Conservation (phyloP, 2,113 vertebrate species). For the Gambusia affinis region DNA sequence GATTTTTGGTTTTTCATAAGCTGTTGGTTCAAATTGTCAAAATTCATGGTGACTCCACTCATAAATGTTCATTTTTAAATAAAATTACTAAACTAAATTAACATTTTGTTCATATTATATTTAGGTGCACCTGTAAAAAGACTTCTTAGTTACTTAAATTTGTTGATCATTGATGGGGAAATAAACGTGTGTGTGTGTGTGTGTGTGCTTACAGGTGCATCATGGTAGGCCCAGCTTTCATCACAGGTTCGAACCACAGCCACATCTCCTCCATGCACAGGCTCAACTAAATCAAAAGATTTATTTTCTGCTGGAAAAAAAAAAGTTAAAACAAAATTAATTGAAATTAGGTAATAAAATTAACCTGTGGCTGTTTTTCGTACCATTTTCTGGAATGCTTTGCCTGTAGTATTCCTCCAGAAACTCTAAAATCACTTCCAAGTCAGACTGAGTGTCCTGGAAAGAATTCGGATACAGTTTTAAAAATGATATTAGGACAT, state of each 20-base stretch:
- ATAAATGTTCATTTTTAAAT: background rate
- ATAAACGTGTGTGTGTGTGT: no score
- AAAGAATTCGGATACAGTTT: conserved; percentile 41
- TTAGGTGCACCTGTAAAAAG: background rate
- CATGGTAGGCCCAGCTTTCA: conserved; percentile 29
- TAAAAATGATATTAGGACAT: background rate
- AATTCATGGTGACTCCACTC: background rate
- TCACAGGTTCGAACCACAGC: conserved; percentile 7
- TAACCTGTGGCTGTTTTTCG: background rate
- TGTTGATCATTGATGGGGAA: background rate
- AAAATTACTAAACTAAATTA: background rate
- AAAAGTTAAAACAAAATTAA: background rate
- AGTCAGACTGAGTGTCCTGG: conserved; percentile 73
- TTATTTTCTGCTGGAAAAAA: conserved; percentile 20
- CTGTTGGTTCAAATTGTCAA: background rate
- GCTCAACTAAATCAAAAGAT: conserved; percentile 12
- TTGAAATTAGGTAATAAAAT: background rate
- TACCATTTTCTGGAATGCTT: conserved; percentile 52
- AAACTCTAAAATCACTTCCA: conserved; percentile 83
- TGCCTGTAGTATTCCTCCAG: conserved; percentile 80
- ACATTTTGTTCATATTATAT: background rate
- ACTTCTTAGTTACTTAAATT: background rate
- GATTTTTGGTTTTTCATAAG: background rate
- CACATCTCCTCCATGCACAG: conserved; percentile 5
- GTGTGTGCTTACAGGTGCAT: conserved; percentile 40